These are phyloP conservation scores for Thalpophila matura DNA, from an alignment of 2,888 invertebrate genomes.

Conservation along the genomic window DNA sequence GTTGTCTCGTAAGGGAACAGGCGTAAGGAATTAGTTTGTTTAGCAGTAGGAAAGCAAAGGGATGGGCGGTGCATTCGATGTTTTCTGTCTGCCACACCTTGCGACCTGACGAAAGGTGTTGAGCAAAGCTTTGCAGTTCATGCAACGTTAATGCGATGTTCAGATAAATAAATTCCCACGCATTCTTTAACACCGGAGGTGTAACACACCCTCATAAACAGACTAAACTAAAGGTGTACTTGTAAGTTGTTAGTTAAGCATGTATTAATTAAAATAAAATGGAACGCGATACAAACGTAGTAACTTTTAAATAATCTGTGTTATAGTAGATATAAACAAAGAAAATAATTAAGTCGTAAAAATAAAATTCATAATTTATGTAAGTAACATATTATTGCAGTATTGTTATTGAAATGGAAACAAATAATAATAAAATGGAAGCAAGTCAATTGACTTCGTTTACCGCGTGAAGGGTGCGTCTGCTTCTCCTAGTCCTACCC, in stretches of 20 bases:
- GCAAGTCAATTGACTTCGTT: conserved; percentile 86
- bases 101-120: conserved; percentile 62
- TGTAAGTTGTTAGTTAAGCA: neutral
- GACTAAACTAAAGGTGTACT: conserved; percentile 1
- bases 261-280: neutral
- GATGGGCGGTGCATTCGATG: conserved; percentile 57
- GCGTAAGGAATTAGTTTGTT: conserved; percentile 36
- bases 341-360: conserved; percentile 12
- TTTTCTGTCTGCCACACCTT: conserved; percentile 63
- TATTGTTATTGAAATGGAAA: conserved; percentile 60
- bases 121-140: conserved; percentile 44
- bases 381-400: conserved; percentile 29
- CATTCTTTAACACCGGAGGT: conserved; percentile 34
- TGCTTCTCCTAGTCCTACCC: conserved; percentile 69
- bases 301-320: conserved; percentile 4
- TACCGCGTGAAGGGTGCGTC: conserved; percentile 69
- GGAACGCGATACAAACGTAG: neutral
- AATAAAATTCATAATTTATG: conserved; percentile 20
- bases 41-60: conserved; percentile 45
- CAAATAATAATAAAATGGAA: conserved; percentile 81
- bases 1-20: conserved; percentile 48
- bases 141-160: conserved; percentile 16
- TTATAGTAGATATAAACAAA: neutral
- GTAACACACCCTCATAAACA: conserved; percentile 27
- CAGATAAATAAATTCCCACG: conserved; percentile 54